Percentiles rank a stretch among this genome's conserved stretches.
Evolutionary conservation across 2,113 vertebrate species (phyloP).

Genomic region (Turdus rufiventris): DNA sequence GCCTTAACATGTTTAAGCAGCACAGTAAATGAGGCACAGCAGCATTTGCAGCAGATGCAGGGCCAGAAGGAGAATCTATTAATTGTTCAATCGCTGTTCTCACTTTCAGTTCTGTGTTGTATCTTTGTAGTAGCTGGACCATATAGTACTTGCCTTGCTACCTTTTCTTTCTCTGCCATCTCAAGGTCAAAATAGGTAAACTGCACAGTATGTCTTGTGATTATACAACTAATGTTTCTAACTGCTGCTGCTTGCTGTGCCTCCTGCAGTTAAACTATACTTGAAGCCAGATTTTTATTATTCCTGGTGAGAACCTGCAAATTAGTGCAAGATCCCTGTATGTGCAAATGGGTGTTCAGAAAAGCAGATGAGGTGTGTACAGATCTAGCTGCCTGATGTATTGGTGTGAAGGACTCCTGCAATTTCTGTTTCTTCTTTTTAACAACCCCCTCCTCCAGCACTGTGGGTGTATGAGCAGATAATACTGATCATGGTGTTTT

Average conservation of each 20-base stretch:
- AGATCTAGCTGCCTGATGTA: not conserved
- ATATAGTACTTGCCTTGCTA: not conserved
- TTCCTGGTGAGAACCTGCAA: not conserved
- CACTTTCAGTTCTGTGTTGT: conserved; percentile 10
- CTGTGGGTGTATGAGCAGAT: not conserved
- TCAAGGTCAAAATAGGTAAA: conserved; percentile 38
- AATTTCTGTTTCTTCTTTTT: not conserved
- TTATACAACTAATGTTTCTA: conserved; percentile 1
- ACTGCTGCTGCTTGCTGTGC: not conserved
- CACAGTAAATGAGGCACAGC: not conserved
- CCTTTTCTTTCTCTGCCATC: conserved; percentile 7
- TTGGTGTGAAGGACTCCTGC: not conserved
- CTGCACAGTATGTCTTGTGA: not conserved
- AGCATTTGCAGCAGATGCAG: conserved; percentile 20
- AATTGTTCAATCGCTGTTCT: not conserved
- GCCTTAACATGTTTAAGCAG: not conserved
- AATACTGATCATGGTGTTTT: not conserved
- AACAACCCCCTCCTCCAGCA: not conserved
- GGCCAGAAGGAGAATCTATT: not conserved
- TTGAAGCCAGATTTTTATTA: not conserved
- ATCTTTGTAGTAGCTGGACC: not conserved
- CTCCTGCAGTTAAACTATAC: not conserved
- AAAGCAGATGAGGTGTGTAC: not conserved
- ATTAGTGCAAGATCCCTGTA: not conserved
- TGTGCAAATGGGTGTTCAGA: not conserved